Evolutionary conservation across 2,888 invertebrate species (phyloP).

Genomic region (Eupithecia subfuscata): DNA sequence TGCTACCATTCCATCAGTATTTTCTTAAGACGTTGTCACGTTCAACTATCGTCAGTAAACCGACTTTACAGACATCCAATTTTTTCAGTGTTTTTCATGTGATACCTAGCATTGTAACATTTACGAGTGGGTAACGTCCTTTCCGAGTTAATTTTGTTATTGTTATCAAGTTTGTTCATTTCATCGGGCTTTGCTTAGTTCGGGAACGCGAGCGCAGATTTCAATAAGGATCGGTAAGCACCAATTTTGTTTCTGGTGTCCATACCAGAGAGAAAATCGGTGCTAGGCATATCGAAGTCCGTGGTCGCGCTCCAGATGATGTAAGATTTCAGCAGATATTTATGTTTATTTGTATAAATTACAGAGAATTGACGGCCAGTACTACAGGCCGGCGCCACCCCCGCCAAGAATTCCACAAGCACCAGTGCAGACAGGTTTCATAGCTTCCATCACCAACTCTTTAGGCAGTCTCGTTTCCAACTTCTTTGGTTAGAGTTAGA

Average conservation of each 20-base stretch:
- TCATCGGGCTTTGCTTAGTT: neutral
- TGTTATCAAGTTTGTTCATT: neutral
- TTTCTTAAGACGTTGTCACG: too few relatives aligned
- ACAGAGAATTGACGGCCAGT: slow-evolving; percentile 88
- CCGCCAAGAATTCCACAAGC: slow-evolving; percentile 76
- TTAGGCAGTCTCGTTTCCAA: slow-evolving; percentile 91
- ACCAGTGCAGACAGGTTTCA: slow-evolving; percentile 84
- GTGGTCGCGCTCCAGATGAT: neutral
- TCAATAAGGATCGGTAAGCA: neutral
- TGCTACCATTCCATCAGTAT: too few relatives aligned
- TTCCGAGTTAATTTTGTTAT: neutral
- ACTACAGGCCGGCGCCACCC: slow-evolving; percentile 85
- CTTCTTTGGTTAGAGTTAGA: slow-evolving; percentile 87
- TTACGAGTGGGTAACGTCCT: neutral
- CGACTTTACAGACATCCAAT: too few relatives aligned
- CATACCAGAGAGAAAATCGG: neutral
- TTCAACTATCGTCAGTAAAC: too few relatives aligned
- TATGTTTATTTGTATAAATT: slow-evolving; percentile 35
- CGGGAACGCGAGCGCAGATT: neutral
- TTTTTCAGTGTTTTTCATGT: neutral
- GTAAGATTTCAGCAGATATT: slow-evolving; percentile 2
- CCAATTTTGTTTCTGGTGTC: neutral
- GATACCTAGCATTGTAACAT: neutral
- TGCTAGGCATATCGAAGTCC: neutral
- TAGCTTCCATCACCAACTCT: slow-evolving; percentile 90